Conservation (phyloP, 1,140 invertebrate species). For the Eueides isabella region DNA sequence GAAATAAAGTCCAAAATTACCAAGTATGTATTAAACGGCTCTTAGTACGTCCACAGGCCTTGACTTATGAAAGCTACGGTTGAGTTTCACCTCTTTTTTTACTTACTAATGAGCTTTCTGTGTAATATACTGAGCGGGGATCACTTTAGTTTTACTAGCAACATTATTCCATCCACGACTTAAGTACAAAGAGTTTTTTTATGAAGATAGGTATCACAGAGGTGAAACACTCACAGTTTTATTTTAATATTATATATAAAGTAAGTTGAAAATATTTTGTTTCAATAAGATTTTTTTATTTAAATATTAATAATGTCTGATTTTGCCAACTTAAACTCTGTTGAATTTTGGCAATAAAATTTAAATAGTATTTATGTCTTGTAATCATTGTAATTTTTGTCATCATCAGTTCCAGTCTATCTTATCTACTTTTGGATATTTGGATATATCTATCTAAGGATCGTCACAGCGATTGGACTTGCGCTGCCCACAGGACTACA, state of each 20-base stretch:
- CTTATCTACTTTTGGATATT: too few relatives aligned
- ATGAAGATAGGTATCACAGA: neutral
- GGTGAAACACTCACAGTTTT: neutral
- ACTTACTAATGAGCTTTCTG: neutral
- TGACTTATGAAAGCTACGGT: conserved; percentile 8
- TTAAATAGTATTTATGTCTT: too few relatives aligned
- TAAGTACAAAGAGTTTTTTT: neutral
- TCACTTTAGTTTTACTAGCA: neutral
- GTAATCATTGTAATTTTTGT: too few relatives aligned
- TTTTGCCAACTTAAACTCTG: too few relatives aligned
- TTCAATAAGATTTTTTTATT: too few relatives aligned
- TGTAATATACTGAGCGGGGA: neutral
- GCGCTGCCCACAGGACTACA: too few relatives aligned
- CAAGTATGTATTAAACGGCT: conserved; percentile 3
- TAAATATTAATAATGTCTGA: too few relatives aligned
- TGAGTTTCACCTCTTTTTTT: neutral
- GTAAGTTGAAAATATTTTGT: too few relatives aligned
- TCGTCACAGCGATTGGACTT: too few relatives aligned
- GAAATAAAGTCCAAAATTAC: conserved; percentile 1
- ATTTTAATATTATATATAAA: neutral
- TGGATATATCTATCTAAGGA: too few relatives aligned
- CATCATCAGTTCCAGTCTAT: too few relatives aligned
- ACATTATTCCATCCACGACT: neutral
- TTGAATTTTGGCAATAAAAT: too few relatives aligned
- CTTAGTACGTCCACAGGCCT: neutral